Evolutionary conservation across 2,888 invertebrate genomes (phyloP).

Genomic region (Cephus runcator): DNA sequence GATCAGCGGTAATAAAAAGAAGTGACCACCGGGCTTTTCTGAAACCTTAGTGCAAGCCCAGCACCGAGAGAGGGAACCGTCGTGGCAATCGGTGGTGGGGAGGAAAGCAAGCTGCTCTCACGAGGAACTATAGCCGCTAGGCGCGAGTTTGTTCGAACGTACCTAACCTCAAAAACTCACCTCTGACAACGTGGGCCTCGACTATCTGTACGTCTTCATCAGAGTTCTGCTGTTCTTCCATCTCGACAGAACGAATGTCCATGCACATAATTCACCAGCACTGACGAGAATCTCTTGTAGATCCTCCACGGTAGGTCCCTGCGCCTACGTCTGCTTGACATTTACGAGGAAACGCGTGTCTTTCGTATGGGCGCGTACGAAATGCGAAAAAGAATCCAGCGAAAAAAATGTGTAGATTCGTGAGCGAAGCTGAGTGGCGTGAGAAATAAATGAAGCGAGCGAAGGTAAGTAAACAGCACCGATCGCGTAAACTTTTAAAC

Average conservation of each 20-base stretch:
- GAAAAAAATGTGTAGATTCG: neutral
- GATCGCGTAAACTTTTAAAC: neutral
- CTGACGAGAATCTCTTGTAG: slow-evolving; percentile 32
- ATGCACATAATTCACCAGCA: slow-evolving; percentile 61
- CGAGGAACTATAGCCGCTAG: neutral
- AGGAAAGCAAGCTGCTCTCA: neutral
- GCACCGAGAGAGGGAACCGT: neutral
- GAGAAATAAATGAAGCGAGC: neutral
- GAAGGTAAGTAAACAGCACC: neutral
- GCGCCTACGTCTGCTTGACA: slow-evolving; percentile 51
- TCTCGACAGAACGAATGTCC: slow-evolving; percentile 61
- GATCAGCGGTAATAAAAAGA: neutral
- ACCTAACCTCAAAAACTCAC: slow-evolving; percentile 52
- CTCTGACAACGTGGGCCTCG: slow-evolving; percentile 54
- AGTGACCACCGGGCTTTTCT: neutral
- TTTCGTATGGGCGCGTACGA: neutral
- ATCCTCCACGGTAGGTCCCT: slow-evolving; percentile 31
- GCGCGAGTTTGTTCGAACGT: neutral
- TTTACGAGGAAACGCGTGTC: slow-evolving; percentile 40
- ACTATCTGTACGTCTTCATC: slow-evolving; percentile 63
- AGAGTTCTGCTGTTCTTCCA: slow-evolving; percentile 54
- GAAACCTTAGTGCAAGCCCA: neutral
- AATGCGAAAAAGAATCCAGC: neutral
- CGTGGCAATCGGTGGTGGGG: neutral
- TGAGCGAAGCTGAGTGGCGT: too few species aligned